Base-by-base conservation (phyloP, 1,140 invertebrate genomes). In the Lordiphosa mommai region DNA sequence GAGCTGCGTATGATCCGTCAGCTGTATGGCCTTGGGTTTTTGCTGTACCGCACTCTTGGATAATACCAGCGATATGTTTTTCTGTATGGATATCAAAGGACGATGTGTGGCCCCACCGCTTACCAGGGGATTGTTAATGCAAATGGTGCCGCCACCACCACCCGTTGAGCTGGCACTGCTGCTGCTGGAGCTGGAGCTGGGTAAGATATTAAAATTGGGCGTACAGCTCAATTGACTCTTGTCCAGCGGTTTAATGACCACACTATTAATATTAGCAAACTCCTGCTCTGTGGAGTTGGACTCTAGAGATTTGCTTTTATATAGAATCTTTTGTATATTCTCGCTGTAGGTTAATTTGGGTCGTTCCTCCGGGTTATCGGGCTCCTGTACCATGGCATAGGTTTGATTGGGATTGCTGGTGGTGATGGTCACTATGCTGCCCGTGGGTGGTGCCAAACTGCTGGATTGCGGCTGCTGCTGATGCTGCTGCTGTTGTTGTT, bases 371-470 rank as follows among this genome's bases (percentile, higher is more conserved):
- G n/a, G n/a, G n/a, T n/a, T n/a, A n/a, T n/a, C n/a, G n/a, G n/a
- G 20, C 29, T 3, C 30, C 49, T 72, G 73, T 4, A 84, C 61
- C 70, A 84, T 61, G 3, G 69, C 51, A 12, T 63, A 85, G 1
- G 59, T 87, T 51, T 90, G 73, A 23, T 66, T 68, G 7, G 77
- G 52, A 91, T 92, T 61, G 88, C 89, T 58, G 86, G 89, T 50
- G 87, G 91, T 34, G 88, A 85, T 87, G 2, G 86, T 82, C 5
- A 86, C 74, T 43, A 86, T 72, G 14, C 79, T 84, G 30, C 76
- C 70, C 1, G 91, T 77, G 27, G 60, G 46, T 0, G 76, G 52
- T 0, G 63, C 32, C 23, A 68, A 6, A 88, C 91, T 57, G 90
- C 13, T 90, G 87, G 53, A 16, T 2, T 34, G 40, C 8, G 29